Percentiles rank a stretch among this genome's conserved stretches.
Evolutionary conservation across 2,113 vertebrate species (phyloP).

Genomic region (Tylochromis polylepis): DNA sequence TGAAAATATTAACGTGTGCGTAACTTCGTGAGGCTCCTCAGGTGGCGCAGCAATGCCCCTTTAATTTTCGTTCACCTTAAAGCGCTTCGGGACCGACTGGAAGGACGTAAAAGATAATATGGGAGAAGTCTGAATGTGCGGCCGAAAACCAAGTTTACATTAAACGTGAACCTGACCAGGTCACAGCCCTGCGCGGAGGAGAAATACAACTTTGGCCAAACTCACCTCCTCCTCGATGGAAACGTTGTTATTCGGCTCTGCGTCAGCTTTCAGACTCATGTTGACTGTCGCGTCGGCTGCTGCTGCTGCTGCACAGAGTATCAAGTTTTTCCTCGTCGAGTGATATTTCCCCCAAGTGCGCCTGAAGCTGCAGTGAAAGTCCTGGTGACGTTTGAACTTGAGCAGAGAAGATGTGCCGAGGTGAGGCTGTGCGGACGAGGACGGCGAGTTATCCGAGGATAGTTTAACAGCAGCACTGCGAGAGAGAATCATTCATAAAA

Average conservation of each 20-base stretch:
- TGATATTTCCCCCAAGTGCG: conserved; percentile 60
- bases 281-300: conserved; percentile 18
- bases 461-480: conserved; percentile 11
- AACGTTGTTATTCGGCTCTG: conserved; percentile 72
- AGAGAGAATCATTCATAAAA: conserved; percentile 67
- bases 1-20: not conserved
- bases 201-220: not conserved
- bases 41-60: not conserved
- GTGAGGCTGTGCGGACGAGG: conserved; percentile 54
- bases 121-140: not conserved
- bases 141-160: not conserved
- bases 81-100: not conserved
- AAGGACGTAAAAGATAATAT: not conserved
- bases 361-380: conserved; percentile 53
- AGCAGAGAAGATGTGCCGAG: conserved; percentile 59
- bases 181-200: not conserved
- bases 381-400: conserved; percentile 54
- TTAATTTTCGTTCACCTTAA: not conserved
- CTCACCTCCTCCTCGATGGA: conserved; percentile 77
- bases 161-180: not conserved
- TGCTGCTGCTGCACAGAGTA: conserved; percentile 29
- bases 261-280: conserved; percentile 74
- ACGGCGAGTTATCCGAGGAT: conserved; percentile 30
- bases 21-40: not conserved
- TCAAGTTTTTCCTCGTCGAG: conserved; percentile 37